phyloP scores from a whole-genome alignment of 2,797 vertebrate genomes.

The Poecilia velifera region DNA sequence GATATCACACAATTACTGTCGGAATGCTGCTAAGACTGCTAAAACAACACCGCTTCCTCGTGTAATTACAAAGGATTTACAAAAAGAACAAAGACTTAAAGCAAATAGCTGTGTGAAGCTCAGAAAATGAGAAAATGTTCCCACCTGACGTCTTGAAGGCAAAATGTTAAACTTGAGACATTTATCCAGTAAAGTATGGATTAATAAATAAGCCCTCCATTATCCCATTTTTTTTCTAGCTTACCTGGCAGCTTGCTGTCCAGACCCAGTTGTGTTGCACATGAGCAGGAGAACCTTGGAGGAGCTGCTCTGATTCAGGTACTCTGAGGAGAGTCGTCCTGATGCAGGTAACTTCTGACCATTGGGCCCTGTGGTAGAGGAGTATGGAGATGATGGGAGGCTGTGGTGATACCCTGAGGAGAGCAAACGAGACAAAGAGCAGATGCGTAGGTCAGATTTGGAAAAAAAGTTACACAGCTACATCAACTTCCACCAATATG shows the following conservation, averaged over 20 bases:
- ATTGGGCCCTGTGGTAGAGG: slow-evolving; percentile 60
- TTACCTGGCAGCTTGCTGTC: slow-evolving; percentile 86
- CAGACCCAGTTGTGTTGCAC: slow-evolving; percentile 86
- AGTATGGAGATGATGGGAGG: slow-evolving; percentile 84
- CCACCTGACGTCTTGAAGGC: neutral
- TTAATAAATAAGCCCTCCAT: neutral
- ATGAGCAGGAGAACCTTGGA: slow-evolving; percentile 86
- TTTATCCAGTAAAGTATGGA: neutral
- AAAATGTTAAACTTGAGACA: neutral
- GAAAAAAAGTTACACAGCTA: neutral
- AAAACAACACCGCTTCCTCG: neutral
- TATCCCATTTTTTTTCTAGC: neutral
- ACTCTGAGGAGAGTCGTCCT: slow-evolving; percentile 83
- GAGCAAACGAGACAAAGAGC: slow-evolving; percentile 15
- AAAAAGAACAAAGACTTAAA: neutral
- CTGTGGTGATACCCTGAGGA: slow-evolving; percentile 85
- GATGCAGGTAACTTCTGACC: slow-evolving; percentile 71
- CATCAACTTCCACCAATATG: neutral
- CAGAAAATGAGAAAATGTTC: neutral
- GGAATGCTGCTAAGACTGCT: neutral
- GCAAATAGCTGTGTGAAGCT: neutral
- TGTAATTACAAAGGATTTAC: neutral
- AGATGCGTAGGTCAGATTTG: neutral
- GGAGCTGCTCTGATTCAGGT: slow-evolving; percentile 76
- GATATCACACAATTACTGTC: slow-evolving; percentile 5